Base-by-base conservation (phyloP, 2,113 vertebrate species). In the Phycodurus eques region DNA sequence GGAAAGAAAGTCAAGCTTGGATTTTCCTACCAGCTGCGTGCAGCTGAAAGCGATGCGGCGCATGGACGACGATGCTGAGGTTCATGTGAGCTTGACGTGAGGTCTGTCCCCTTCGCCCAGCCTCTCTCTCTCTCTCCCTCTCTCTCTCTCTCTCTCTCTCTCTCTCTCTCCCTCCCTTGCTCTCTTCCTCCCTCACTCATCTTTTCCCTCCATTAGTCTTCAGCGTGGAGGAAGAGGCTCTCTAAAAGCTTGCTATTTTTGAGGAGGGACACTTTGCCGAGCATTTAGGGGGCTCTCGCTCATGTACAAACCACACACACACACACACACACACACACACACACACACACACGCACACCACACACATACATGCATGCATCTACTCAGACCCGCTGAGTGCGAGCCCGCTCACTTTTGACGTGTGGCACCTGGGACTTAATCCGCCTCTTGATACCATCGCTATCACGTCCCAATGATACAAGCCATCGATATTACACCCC, bases 81-180 rank as follows among this genome's bases (percentile, higher is more conserved):
- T 83, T 87, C 74, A 77, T 79, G 65, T 76, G 83, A 83, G 82
- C 81, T 71, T 72, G 73, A 56, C 70, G 76, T 72, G 81, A 83
- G 81, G 72, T 89, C 85, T 80, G 79, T 81, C 83, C 83, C 79
- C 82, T 84, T 73, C 76, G 60, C 67, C 73, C 59, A 27, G 47
- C 53, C 78, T 79, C 64, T 39, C 76, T 51, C 71, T 46, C 71
- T 54, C 69, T 68, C n/a, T 17, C 47, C 5, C 44, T 61, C 47
- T 54, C 22, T 14, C 51, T 43, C 66, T 1, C 22, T 12, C 35
- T n/a, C 57, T 15, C n/a, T 15, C 22, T 14, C 43, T 4, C 19
- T 13, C 22, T 19, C 57, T n/a, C n/a, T 15, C 22, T 19, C 44
- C 2, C 20, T 20, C 19, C 33, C 73, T 31, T 47, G 65, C 15